These are phyloP conservation scores for Drosophila mojavensis DNA, from an alignment of 1,140 invertebrate genomes.

Conservation along the genomic window DNA sequence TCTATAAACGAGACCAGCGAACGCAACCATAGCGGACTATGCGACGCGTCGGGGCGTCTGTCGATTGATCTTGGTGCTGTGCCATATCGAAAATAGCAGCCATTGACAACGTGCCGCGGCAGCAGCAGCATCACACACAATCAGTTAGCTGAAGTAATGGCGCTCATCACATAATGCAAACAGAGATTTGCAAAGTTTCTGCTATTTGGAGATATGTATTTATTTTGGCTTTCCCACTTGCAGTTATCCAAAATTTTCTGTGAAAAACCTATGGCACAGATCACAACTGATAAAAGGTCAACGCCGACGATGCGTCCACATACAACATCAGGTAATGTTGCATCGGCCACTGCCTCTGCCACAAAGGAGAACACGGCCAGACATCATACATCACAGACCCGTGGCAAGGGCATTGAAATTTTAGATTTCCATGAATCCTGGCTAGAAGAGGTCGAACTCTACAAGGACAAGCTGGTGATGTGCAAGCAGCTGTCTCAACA, in stretches of 20 bases:
- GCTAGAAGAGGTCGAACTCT: slow-evolving; percentile 79
- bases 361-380: slow-evolving; percentile 48
- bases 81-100: slow-evolving; percentile 82
- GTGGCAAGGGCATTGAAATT: slow-evolving; percentile 76
- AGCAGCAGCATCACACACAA: slow-evolving; percentile 10
- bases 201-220: neutral
- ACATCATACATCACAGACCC: slow-evolving; percentile 17
- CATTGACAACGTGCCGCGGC: slow-evolving; percentile 58
- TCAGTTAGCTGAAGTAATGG: slow-evolving; percentile 36
- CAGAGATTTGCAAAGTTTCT: slow-evolving; percentile 7
- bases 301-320: slow-evolving; percentile 43
- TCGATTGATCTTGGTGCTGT: slow-evolving; percentile 75
- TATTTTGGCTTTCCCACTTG: neutral
- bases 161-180: slow-evolving; percentile 41
- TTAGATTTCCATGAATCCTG: slow-evolving; percentile 81
- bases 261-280: slow-evolving; percentile 76
- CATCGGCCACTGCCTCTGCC: slow-evolving; percentile 6
- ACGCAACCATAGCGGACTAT: slow-evolving; percentile 7
- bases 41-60: slow-evolving; percentile 19
- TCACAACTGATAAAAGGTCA: slow-evolving; percentile 77
- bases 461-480: slow-evolving; percentile 74
- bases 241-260: slow-evolving; percentile 74
- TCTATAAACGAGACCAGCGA: slow-evolving; percentile 35
- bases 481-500: slow-evolving; percentile 65
- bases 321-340: slow-evolving; percentile 18